Conservation (phyloP, 2,797 vertebrate species). For the Tarsius wallacei region DNA sequence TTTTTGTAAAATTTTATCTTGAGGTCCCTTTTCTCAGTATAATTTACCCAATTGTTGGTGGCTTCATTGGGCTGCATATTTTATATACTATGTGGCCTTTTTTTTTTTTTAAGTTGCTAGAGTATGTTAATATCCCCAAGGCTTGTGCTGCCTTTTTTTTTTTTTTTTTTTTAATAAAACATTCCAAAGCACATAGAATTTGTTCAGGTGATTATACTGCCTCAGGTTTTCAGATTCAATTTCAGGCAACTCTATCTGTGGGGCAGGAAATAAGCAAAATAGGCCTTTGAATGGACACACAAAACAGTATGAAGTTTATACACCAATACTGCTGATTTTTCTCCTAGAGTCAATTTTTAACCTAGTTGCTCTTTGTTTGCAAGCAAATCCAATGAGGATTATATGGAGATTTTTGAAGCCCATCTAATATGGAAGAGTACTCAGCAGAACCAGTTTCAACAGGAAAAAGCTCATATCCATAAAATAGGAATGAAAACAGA, state of each 20-base stretch:
- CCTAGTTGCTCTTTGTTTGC: slow-evolving; percentile 49
- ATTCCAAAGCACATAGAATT: slow-evolving; percentile 7
- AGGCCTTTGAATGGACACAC: not conserved
- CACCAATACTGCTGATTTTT: not conserved
- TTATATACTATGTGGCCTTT: not conserved
- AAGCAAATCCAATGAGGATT: not conserved
- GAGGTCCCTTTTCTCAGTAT: no score
- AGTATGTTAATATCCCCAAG: not conserved
- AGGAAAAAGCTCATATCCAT: not conserved
- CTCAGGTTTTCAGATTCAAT: not conserved
- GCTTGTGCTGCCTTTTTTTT: not conserved
- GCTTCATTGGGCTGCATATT: no score
- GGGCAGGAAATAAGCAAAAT: slow-evolving; percentile 1
- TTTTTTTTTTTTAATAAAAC: not conserved
- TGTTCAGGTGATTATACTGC: slow-evolving; percentile 17
- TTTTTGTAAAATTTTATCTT: no score
- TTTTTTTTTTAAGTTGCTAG: not conserved
- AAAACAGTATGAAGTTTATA: not conserved
- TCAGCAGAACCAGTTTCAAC: slow-evolving; percentile 20
- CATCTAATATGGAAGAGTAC: not conserved
- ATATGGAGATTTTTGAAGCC: slow-evolving; percentile 19
- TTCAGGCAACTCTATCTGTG: not conserved
- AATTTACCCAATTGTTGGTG: no score
- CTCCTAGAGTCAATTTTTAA: not conserved
- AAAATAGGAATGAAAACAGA: slow-evolving; percentile 19